Percentiles rank a stretch among this genome's conserved stretches.
Conservation (phyloP, 2,113 vertebrate species). For the Lamprotornis superbus region DNA sequence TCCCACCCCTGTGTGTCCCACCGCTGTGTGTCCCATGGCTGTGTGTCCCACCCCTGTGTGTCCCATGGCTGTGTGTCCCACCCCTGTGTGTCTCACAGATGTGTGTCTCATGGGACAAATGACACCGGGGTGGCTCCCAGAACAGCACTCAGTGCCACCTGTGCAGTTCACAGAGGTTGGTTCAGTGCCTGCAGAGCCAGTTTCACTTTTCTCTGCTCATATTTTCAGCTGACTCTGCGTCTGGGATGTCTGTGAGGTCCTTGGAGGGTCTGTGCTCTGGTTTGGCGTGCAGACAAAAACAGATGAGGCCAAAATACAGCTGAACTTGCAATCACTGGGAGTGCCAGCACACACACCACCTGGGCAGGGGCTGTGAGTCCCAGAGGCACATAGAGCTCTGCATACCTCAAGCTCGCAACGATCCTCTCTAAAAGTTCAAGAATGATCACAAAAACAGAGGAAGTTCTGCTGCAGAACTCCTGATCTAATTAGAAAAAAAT, state of each 20-base stretch:
- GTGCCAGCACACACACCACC: not conserved
- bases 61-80: not conserved
- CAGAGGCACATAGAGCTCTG: not conserved
- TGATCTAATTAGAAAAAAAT: conserved; percentile 28
- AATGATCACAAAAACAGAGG: not conserved
- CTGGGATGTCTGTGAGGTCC: not conserved
- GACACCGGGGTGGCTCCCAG: not conserved
- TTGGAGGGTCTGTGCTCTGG: not conserved
- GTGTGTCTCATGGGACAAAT: not conserved
- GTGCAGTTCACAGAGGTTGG: not conserved
- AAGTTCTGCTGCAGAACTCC: conserved; percentile 10
- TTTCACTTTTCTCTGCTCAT: not conserved
- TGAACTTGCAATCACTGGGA: not conserved
- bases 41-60: not conserved
- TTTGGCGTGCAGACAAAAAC: not conserved
- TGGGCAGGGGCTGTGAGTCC: not conserved
- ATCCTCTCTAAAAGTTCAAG: not conserved
- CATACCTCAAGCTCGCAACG: fast-evolving
- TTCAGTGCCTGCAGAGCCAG: not conserved
- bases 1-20: too few species aligned
- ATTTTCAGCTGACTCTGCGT: not conserved
- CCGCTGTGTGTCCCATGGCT: not conserved
- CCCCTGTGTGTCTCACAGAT: too few species aligned
- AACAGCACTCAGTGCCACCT: not conserved
- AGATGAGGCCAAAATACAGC: conserved; percentile 4